Conservation (phyloP, 2,797 vertebrate genomes). For the Coracias cyanogaster region DNA sequence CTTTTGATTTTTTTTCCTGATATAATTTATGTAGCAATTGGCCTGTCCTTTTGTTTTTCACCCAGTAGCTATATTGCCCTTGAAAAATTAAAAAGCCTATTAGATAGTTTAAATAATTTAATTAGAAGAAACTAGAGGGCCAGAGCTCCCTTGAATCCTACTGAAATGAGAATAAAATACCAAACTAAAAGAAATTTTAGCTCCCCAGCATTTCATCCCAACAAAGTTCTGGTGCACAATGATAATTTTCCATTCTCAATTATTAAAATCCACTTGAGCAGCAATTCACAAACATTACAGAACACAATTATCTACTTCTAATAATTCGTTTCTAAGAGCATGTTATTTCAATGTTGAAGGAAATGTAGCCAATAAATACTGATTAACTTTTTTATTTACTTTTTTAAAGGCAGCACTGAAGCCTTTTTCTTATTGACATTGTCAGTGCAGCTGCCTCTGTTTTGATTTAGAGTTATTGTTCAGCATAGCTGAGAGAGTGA, state of each 20-base stretch:
- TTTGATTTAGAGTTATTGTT: slow-evolving; percentile 72
- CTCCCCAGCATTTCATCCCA: background rate
- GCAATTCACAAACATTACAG: background rate
- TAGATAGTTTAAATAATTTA: background rate
- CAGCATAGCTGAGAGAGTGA: slow-evolving; percentile 44
- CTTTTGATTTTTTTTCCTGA: background rate
- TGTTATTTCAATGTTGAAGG: background rate
- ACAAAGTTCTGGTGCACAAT: background rate
- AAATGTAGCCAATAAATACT: background rate
- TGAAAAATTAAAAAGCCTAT: slow-evolving; percentile 1
- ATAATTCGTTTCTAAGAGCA: background rate
- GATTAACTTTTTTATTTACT: background rate
- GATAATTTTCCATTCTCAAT: slow-evolving; percentile 47
- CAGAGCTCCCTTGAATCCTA: background rate
- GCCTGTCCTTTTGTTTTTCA: background rate
- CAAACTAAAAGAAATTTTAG: background rate
- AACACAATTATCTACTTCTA: background rate
- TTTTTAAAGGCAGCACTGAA: background rate
- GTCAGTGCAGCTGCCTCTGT: slow-evolving; percentile 26
- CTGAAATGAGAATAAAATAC: background rate
- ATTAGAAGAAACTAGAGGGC: background rate
- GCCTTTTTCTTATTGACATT: background rate
- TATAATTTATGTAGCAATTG: background rate
- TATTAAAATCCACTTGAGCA: slow-evolving; percentile 51
- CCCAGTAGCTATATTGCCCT: background rate